Evolutionary conservation across 1,140 invertebrate genomes (phyloP).

Genomic region (Lepidurus packardi): DNA sequence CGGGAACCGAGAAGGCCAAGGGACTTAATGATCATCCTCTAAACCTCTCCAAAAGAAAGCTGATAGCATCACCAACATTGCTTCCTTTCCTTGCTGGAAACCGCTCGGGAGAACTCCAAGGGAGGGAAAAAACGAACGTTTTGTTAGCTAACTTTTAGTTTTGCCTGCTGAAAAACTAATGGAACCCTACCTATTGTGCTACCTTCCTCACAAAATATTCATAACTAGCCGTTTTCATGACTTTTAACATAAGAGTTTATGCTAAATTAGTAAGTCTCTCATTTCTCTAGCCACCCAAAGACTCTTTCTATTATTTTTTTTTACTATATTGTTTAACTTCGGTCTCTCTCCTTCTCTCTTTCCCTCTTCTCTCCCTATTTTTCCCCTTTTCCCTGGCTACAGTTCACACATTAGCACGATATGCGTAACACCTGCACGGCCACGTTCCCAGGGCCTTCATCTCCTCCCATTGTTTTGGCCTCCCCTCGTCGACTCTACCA

Average conservation of each 20-base stretch:
- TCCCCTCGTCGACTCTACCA: neutral
- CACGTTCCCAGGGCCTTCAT: neutral
- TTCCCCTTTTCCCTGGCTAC: neutral
- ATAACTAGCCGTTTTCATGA: neutral
- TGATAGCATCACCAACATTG: neutral
- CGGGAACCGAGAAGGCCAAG: neutral
- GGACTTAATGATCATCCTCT: neutral
- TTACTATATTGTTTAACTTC: neutral
- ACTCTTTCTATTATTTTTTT: neutral
- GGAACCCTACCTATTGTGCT: neutral
- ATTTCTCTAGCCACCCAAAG: neutral
- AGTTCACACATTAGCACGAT: constrained; percentile 7
- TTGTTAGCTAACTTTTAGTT: neutral
- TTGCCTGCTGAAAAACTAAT: neutral
- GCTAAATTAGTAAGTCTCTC: neutral
- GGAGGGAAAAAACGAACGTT: neutral
- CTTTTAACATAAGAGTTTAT: neutral
- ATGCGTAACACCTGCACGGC: constrained; percentile 17
- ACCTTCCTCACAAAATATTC: neutral
- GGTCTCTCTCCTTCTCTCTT: neutral
- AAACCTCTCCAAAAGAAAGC: neutral
- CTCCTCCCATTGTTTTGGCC: neutral
- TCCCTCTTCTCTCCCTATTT: neutral
- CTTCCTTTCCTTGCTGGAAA: neutral
- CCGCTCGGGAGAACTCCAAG: neutral